Base-by-base conservation (phyloP, 2,888 invertebrate genomes). In the Heliconius ismenius region DNA sequence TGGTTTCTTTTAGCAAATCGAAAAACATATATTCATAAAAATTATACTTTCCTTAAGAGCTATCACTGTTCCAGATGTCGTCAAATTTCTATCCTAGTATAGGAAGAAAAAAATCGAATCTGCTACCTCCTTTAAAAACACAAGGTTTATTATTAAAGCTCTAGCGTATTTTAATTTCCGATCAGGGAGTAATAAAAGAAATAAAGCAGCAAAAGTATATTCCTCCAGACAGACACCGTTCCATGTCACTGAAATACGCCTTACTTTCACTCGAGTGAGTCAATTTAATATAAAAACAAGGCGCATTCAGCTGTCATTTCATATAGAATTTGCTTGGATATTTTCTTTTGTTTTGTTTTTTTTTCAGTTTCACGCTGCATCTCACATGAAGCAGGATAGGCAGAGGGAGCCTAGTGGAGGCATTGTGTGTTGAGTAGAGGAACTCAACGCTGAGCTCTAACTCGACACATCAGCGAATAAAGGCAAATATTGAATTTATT, bases 241-340 rank as follows among this genome's bases (percentile, higher is more conserved):
- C 36, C 73, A 36, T 73, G 39, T 73, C 62, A 73, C 62, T 73
- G 62, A 73, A 73, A 62, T 26, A 39, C 26, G 39, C 73, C 39
- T 73, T 73, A 62, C 62, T 73, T 62, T 62, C 73, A 58, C 70
- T n/a, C 9, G 32, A 69, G 28, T 69, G 69, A 70, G 49, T n/a
- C 69, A 54, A n/a, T 58, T 54, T 58, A 39, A 70, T 70, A 58
- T 54, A 70, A 69, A 69, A 54, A 70, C 54, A 70, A 70, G 54
- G 15, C 54, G n/a, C 32, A 32, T 28, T 70, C n/a, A 58, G n/a
- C 13, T 58, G 21, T 58, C 28, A 32, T 54, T 58, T 70, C 39
- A 58, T 70, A 58, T 32, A 70, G 32, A 24, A 24, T 24, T 11
- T 24, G 4, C 4, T 60, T 60, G 2, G 24, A 60, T 60, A 24